Base-by-base conservation (phyloP, 2,113 vertebrate species). In the Sprattus sprattus region DNA sequence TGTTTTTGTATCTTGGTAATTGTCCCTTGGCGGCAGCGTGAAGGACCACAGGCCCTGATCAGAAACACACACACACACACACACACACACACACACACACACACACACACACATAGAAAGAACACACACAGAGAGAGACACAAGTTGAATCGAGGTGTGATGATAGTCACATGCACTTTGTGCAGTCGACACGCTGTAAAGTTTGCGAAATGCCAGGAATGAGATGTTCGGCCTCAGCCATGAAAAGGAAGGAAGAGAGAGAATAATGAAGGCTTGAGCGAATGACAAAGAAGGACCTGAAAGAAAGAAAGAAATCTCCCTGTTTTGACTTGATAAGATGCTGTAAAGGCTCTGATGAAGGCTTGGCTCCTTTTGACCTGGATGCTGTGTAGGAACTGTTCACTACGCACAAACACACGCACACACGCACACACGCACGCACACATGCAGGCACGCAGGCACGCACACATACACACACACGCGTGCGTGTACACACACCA, bases 11-110 rank as follows among this genome's bases (percentile, higher is more conserved):
- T 92, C 87, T 83, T 89, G 57, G 50, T 92, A 93, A 93, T 93
- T 94, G 93, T 94, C 88, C 85, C 50, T 92, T 91, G 92, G 91
- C 93, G 92, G 91, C 89, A 91, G 93, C 82, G 89, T 93, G 91
- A 89, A 91, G 89, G 94, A 95, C 95, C 95, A 95, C 94, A 95
- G 92, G 92, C 91, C 85, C 84, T 87, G 94, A 94, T 95, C 93
- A 93, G 90, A 93, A 81, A 67, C 84, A 84, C 57, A 86, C 57
- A 7, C 78, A 81, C 90, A 6, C 81, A 16, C 81, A 80, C 81
- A n/a, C 89, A 85, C 92, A 94, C 93, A 78, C 90, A 91, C 92
- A 93, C 90, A 84, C 92, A 90, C 92, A 92, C 92, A 92, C 91
- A 92, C 82, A 67, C 91, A 92, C 87, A 86, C 92, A 92, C 88